Base-by-base conservation (phyloP, 2,113 vertebrate species). In the Scartelaos histophorus region DNA sequence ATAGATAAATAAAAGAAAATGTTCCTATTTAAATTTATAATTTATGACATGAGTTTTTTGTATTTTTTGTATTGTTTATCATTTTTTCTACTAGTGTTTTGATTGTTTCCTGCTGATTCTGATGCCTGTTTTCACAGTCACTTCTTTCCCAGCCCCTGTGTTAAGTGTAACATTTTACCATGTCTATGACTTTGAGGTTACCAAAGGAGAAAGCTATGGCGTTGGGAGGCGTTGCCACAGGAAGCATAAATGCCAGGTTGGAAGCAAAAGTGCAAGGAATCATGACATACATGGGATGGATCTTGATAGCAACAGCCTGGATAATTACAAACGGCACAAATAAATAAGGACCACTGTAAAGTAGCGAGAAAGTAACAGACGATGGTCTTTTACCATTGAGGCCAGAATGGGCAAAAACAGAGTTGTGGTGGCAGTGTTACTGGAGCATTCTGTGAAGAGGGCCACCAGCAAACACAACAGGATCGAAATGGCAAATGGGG, bases 351-450 rank as follows among this genome's bases (percentile, higher is more conserved):
- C n/a, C 13, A 57, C 19, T 7, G 17, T 69, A 47, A 22, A 21
- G 7, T n/a, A 17, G 22, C 69, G 7, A 57, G 0, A n/a, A 51
- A 13, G 0, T 54, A 10, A 0, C 96, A 95, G 85, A 95, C 94
- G 0, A 97, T 96, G 74, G 3, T 1, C 15, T 29, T 89, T 93
- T 89, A 98, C 97, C 97, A 99, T 95, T 21, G 97, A 96, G 56
- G 94, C 95, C 85, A 99, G 79, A n/a, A 99, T 95, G 66, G 97
- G 97, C 66, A 98, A 92, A 71, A 99, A 96, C 71, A 98, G 91
- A 0, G 96, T 97, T 69, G 96, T 97, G 78, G 97, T 97, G 84
- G 97, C 95, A n/a, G 95, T 95, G 0, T 98, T 98, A 88, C 97
- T 98, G 87, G 96, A 89, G 81, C 95, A 98, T 79, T 98, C 97